Evolutionary conservation across 2,113 vertebrate genomes (phyloP).

Genomic region (Pogona vitticeps): DNA sequence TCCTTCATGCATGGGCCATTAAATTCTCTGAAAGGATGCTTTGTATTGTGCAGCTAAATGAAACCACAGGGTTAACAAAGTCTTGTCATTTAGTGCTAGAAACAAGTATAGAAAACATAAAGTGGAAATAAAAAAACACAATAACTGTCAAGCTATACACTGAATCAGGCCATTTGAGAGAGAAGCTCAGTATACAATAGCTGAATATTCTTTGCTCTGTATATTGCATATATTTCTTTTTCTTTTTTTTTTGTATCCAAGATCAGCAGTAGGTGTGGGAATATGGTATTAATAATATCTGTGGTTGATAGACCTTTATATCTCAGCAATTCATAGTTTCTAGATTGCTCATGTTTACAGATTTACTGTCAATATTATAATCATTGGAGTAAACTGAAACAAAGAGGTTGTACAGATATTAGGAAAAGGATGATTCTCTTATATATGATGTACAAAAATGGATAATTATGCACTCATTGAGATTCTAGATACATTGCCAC

Average conservation of each 20-base stretch:
- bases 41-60: slow-evolving; percentile 57
- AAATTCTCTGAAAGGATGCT: slow-evolving; percentile 52
- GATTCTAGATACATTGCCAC: neutral
- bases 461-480: no score
- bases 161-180: slow-evolving; percentile 21
- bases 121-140: neutral
- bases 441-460: neutral
- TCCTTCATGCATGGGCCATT: slow-evolving; percentile 60
- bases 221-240: neutral
- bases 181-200: neutral
- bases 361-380: neutral
- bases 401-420: neutral
- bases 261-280: neutral
- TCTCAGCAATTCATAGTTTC: neutral
- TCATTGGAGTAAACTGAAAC: neutral
- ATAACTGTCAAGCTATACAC: neutral
- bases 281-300: neutral
- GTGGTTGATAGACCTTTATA: neutral
- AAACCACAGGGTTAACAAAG: slow-evolving; percentile 36
- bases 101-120: slow-evolving; percentile 48
- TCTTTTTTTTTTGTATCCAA: neutral
- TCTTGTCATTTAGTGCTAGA: slow-evolving; percentile 44
- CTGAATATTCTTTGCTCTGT: neutral
- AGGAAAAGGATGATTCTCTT: neutral
- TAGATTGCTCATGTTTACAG: neutral